Conservation (phyloP, 2,797 vertebrate genomes). For the Botia kubotai region DNA sequence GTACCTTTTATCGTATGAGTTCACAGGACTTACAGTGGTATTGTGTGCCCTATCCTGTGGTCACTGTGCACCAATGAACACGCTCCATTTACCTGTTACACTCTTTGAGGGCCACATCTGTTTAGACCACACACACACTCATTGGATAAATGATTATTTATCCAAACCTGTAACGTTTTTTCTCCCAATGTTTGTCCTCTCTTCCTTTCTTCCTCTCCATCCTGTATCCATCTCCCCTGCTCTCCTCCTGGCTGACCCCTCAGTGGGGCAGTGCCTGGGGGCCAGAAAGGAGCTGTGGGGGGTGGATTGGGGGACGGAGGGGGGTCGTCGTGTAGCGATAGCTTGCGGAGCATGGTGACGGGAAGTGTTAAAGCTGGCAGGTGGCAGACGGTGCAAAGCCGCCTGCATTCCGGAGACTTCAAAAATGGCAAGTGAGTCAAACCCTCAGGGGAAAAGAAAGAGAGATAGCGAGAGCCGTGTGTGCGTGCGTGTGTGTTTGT, state of each 20-base stretch:
- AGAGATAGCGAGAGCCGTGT: conserved; percentile 62
- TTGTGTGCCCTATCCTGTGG: not conserved
- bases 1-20: not conserved
- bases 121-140: conserved; percentile 9
- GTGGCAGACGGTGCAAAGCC: conserved; percentile 96
- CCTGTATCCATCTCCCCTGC: conserved; percentile 75
- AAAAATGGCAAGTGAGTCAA: conserved; percentile 96
- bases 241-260: conserved; percentile 77
- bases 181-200: conserved; percentile 64
- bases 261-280: conserved; percentile 90
- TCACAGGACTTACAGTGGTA: not conserved
- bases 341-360: conserved; percentile 83
- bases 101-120: no score
- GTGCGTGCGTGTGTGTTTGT: conserved; percentile 26
- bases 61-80: not conserved
- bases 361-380: conserved; percentile 87
- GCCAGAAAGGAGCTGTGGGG: conserved; percentile 86
- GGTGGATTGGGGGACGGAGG: conserved; percentile 89
- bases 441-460: conserved; percentile 67
- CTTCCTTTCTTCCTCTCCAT: conserved; percentile 54
- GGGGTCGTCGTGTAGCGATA: conserved; percentile 88
- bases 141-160: conserved; percentile 30
- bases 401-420: conserved; percentile 94
- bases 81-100: not conserved
- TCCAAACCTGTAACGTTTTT: conserved; percentile 69